phyloP scores from a whole-genome alignment of 2,797 vertebrate genomes.

The Bufotes viridis region DNA sequence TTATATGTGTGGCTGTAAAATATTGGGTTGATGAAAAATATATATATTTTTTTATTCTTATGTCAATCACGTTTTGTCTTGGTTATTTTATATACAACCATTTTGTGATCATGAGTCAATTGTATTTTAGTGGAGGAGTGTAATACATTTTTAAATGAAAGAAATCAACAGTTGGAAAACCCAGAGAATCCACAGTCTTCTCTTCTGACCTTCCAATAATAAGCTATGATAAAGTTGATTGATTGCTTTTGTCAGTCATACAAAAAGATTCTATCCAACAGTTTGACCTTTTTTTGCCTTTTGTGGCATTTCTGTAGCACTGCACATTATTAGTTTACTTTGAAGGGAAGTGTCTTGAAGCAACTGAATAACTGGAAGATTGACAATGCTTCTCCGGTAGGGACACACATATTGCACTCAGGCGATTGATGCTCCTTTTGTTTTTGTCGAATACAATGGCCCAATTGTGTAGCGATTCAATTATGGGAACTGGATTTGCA shows the following conservation, averaged over 20 bases:
- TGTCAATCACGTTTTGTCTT: not conserved
- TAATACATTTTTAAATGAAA: constrained; percentile 68
- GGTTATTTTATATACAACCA: not conserved
- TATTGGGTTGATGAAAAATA: not conserved
- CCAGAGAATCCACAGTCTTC: constrained; percentile 71
- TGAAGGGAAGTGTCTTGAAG: constrained; percentile 29
- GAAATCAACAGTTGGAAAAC: constrained; percentile 67
- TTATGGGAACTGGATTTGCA: constrained; percentile 19
- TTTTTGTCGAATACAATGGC: constrained; percentile 29
- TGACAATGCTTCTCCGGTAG: constrained; percentile 24
- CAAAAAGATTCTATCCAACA: constrained; percentile 70
- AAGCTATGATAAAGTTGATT: constrained; percentile 76
- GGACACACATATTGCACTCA: constrained; percentile 21
- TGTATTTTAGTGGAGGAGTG: constrained; percentile 65
- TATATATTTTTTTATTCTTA: not conserved
- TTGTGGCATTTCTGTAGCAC: constrained; percentile 66
- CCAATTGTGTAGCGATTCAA: constrained; percentile 4
- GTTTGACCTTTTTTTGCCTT: constrained; percentile 75
- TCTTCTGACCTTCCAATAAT: constrained; percentile 73
- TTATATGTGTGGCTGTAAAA: too few species aligned
- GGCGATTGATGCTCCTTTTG: constrained; percentile 17
- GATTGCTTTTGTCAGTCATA: constrained; percentile 72
- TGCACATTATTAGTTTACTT: constrained; percentile 77
- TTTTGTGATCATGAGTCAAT: constrained; percentile 67
- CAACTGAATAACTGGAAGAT: constrained; percentile 36